These are phyloP conservation scores for Danio tinwini DNA, from an alignment of 2,797 vertebrate species.

Conservation along the genomic window DNA sequence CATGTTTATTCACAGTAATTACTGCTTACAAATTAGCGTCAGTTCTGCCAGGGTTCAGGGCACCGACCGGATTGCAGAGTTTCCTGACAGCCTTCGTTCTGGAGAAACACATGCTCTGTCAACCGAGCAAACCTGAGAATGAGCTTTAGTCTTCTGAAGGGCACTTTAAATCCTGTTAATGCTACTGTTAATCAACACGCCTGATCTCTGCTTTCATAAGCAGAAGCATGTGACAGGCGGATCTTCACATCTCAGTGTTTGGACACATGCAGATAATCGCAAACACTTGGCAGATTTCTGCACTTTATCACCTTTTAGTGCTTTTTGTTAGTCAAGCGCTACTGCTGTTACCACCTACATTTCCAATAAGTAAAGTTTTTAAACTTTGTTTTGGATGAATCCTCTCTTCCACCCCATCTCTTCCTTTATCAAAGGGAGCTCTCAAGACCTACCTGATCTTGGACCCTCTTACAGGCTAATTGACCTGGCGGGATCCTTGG, in stretches of 20 bases:
- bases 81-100: no score
- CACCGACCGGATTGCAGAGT: conserved; percentile 26
- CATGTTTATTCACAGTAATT: conserved; percentile 32
- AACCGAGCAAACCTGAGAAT: not conserved
- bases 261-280: not conserved
- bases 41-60: not conserved
- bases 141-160: conserved; percentile 2
- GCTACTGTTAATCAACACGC: conserved; percentile 61
- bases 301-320: not conserved
- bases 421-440: no score
- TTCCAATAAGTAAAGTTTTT: no score
- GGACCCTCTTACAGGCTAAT: no score
- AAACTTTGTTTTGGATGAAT: no score
- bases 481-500: no score
- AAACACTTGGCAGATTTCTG: not conserved
- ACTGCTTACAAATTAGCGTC: conserved; percentile 15
- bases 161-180: conserved; percentile 68
- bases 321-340: not conserved
- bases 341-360: not conserved
- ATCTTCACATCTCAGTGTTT: conserved; percentile 42
- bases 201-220: conserved; percentile 53
- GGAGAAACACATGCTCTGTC: not conserved
- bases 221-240: conserved; percentile 16
- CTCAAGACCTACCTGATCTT: no score
- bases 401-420: no score